Conservation (phyloP, 2,888 invertebrate genomes). For the Esperia sulphurella region DNA sequence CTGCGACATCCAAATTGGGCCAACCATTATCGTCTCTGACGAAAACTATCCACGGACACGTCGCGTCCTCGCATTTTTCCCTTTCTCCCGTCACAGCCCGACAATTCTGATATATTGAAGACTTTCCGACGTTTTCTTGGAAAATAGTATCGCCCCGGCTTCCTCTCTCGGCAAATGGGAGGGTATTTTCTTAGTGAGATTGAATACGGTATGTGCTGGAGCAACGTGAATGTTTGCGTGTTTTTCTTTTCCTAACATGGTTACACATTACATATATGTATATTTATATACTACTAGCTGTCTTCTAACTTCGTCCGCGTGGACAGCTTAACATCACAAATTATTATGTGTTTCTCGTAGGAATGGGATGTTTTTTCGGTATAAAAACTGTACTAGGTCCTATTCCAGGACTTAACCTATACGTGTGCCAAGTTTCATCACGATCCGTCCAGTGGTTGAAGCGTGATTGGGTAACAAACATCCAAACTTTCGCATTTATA, state of each 20-base stretch:
- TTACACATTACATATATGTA: too few species aligned
- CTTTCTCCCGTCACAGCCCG: constrained; percentile 25
- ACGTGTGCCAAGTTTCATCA: too few species aligned
- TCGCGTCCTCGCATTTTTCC: constrained; percentile 26
- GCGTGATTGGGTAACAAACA: too few species aligned
- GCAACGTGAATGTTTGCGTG: constrained; percentile 28
- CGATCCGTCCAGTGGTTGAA: too few species aligned
- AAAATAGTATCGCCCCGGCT: constrained; percentile 27
- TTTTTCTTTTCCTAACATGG: background rate
- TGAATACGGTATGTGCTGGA: constrained; percentile 31
- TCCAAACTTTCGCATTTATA: too few species aligned
- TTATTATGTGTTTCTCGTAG: too few species aligned
- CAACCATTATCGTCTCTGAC: constrained; percentile 35
- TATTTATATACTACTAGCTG: too few species aligned
- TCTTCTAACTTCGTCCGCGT: too few species aligned
- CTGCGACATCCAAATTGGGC: constrained; percentile 42
- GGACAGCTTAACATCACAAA: too few species aligned
- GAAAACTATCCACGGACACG: constrained; percentile 33
- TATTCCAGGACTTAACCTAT: too few species aligned
- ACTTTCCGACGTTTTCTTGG: constrained; percentile 37
- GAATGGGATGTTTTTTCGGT: too few species aligned
- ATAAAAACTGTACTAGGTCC: too few species aligned
- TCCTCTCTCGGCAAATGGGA: constrained; percentile 22
- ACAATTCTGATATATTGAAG: constrained; percentile 54
- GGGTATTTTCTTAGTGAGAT: constrained; percentile 23